These are phyloP conservation scores for Xiphophorus couchianus DNA, from an alignment of 2,113 vertebrate genomes.

Conservation along the genomic window DNA sequence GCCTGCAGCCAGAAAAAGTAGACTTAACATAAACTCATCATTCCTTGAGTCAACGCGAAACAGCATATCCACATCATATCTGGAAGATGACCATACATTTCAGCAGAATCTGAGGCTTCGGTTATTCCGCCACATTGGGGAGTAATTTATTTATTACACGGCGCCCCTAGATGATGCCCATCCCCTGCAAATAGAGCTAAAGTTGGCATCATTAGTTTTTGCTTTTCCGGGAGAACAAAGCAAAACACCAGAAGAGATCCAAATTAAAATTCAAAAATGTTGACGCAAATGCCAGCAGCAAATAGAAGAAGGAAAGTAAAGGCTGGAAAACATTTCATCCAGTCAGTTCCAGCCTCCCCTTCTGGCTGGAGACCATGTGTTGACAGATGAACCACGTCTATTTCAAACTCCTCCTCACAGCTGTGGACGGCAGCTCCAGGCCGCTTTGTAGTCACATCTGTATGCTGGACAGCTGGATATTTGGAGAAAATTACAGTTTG, in stretches of 20 bases:
- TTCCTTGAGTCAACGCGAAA: no score
- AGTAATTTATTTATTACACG: no score
- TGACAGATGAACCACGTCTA: slow-evolving; percentile 71
- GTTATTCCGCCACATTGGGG: no score
- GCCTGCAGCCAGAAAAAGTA: no score
- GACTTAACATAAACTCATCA: no score
- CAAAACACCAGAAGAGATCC: not conserved
- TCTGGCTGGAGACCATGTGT: slow-evolving; percentile 55
- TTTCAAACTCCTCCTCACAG: slow-evolving; percentile 71
- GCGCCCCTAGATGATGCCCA: no score
- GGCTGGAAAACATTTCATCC: slow-evolving; percentile 18
- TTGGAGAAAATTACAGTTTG: slow-evolving; percentile 72
- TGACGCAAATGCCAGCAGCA: slow-evolving; percentile 1
- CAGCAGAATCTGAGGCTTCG: no score
- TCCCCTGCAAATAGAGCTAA: no score
- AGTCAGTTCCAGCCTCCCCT: slow-evolving; percentile 30
- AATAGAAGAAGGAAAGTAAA: slow-evolving; percentile 1
- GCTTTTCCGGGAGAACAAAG: not conserved
- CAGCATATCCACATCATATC: no score
- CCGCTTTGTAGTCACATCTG: slow-evolving; percentile 79
- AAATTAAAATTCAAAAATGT: not conserved
- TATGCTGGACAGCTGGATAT: slow-evolving; percentile 70
- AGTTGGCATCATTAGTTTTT: not conserved
- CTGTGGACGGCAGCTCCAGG: slow-evolving; percentile 68
- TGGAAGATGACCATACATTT: no score